These are phyloP conservation scores for Scaptomyza parva DNA, from an alignment of 2,888 invertebrate genomes.

Conservation along the genomic window DNA sequence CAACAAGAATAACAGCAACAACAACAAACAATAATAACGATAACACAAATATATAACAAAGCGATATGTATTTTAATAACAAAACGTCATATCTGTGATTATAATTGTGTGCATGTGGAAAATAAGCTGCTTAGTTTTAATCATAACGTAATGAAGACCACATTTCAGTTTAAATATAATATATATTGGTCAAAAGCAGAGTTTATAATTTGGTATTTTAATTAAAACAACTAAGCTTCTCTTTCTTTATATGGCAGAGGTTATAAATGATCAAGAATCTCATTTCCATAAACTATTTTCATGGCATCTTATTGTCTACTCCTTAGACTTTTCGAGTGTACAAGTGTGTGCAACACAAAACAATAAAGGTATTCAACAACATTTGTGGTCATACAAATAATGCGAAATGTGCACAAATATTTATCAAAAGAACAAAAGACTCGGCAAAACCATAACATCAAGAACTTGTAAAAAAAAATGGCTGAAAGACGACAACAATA, in stretches of 20 bases:
- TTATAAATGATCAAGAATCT: background rate
- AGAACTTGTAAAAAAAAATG: constrained; percentile 35
- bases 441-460: constrained; percentile 41
- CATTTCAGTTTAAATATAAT: background rate
- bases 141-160: constrained; percentile 19
- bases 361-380: constrained; percentile 30
- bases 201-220: too few species aligned
- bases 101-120: constrained; percentile 1
- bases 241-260: background rate
- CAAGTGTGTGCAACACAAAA: constrained; percentile 5
- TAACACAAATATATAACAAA: too few species aligned
- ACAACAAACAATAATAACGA: too few species aligned
- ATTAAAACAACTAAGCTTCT: background rate
- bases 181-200: background rate
- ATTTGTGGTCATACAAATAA: constrained; percentile 61
- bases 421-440: constrained; percentile 61
- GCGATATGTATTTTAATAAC: constrained; percentile 3
- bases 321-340: constrained; percentile 41
- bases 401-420: constrained; percentile 58
- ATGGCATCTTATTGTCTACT: constrained; percentile 37
- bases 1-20: background rate
- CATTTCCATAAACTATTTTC: constrained; percentile 10
- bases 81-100: constrained; percentile 5
- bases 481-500: constrained; percentile 25
- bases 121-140: constrained; percentile 46